Conservation (phyloP, 2,797 vertebrate genomes). For the Anolis apletophallus region DNA sequence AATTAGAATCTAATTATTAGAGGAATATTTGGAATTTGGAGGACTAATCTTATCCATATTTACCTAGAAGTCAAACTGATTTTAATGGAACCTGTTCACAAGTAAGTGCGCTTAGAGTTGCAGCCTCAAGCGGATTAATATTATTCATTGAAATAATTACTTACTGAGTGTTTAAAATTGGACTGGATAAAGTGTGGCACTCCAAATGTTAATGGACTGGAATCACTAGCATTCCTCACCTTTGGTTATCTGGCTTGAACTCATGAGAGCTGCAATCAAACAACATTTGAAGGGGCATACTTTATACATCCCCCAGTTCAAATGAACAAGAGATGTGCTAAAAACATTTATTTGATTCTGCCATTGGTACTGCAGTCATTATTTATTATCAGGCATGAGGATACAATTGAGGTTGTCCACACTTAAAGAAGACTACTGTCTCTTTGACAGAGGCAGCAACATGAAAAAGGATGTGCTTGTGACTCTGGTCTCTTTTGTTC, state of each 20-base stretch:
- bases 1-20: background rate
- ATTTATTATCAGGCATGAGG: conserved; percentile 3
- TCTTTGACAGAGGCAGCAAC: background rate
- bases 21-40: background rate
- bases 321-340: rapidly evolving
- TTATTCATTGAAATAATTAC: background rate
- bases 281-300: too few species aligned
- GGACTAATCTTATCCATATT: background rate
- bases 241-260: too few species aligned
- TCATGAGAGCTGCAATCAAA: too few species aligned
- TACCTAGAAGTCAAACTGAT: background rate
- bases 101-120: background rate
- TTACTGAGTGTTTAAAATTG: rapidly evolving
- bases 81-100: background rate
- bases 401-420: background rate
- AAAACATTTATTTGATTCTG: rapidly evolving
- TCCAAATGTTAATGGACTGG: too few species aligned
- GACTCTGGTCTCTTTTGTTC: background rate
- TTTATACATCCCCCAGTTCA: too few species aligned
- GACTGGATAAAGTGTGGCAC: too few species aligned
- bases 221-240: too few species aligned
- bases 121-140: background rate
- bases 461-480: background rate
- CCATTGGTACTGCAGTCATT: background rate
- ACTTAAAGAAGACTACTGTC: background rate